Evolutionary conservation across 2,797 vertebrate species (phyloP).

Genomic region (Sebastes miniatus): DNA sequence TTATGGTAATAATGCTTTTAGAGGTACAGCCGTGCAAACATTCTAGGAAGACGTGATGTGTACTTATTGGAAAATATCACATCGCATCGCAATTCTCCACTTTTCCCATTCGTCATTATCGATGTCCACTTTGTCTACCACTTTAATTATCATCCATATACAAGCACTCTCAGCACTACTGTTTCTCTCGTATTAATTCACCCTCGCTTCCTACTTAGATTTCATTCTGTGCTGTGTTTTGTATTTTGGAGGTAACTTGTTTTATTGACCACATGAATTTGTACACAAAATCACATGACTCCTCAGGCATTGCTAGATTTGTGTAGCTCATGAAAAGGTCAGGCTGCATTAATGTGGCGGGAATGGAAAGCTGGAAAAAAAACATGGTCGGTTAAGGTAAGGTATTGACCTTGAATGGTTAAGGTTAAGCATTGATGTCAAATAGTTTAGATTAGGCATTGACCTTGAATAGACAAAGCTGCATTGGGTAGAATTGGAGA

Average conservation of each 20-base stretch:
- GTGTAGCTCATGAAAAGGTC: slow-evolving; percentile 3
- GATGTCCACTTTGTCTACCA: neutral
- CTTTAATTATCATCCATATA: neutral
- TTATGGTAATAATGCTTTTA: slow-evolving; percentile 5
- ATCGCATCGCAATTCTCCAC: neutral
- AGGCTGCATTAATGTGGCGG: neutral
- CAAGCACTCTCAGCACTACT: neutral
- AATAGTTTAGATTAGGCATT: too few relatives aligned
- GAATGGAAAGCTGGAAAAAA: neutral
- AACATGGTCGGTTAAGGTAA: too few relatives aligned
- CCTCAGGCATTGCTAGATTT: neutral
- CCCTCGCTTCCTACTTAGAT: neutral
- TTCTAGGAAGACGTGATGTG: neutral
- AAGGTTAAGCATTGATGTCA: too few relatives aligned
- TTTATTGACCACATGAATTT: neutral
- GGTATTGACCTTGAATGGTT: too few relatives aligned
- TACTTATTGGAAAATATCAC: neutral
- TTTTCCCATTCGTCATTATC: slow-evolving; percentile 26
- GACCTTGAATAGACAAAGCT: too few relatives aligned
- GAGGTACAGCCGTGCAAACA: neutral
- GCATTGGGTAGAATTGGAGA: too few relatives aligned
- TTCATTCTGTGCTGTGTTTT: neutral
- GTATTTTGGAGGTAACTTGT: neutral
- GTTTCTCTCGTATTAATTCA: neutral
- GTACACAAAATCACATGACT: neutral